Evolutionary conservation across 2,113 vertebrate genomes (phyloP), one percentile per base, ranked within the genome.

Genomic region (Dryoscopus gambensis): DNA sequence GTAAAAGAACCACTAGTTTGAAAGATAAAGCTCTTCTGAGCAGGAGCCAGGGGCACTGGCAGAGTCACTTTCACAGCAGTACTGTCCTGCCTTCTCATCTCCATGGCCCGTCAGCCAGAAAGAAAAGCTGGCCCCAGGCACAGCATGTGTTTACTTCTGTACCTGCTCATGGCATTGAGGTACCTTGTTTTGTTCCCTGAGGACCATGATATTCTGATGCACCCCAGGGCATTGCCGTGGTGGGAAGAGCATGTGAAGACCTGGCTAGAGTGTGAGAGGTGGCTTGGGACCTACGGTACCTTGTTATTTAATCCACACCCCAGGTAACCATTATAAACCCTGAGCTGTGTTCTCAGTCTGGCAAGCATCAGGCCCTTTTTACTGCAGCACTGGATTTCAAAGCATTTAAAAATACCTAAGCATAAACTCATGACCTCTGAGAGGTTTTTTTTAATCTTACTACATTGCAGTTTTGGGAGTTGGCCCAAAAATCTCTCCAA

Each of bases 351-450:
- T 94, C 56, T 49, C 60, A 73, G 25, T 53, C 71, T 93, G 74
- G 71, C 85, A 93, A n/a, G 35, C 25, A 64, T 49, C 52, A 39
- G 44, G 28, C 28, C 12, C 64, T 80, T 91, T 84, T 79, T 68
- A 64, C 49, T 71, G 23, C 49, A 92, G 40, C 24, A 35, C 71
- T 87, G 68, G 79, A 44, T 56, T 91, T 84, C 64, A 84, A 88
- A 94, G 50, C 3, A 4, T 86, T 96, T 78, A 68, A 92, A 92
- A 96, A 92, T 84, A 93, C 68, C 57, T 68, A 64, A 40, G n/a
- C 60, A 60, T 89, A 90, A 94, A 94, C 73, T 90, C 68, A 33
- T 87, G 90, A 96, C 90, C 90, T 92, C 53, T 19, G n/a, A 89
- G 56, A 81, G 37, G 11, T 7, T 44, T 88, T 91, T 91, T 92